phyloP scores from a whole-genome alignment of 64 coral and sea anemone species.

The Anthopleura sola region DNA sequence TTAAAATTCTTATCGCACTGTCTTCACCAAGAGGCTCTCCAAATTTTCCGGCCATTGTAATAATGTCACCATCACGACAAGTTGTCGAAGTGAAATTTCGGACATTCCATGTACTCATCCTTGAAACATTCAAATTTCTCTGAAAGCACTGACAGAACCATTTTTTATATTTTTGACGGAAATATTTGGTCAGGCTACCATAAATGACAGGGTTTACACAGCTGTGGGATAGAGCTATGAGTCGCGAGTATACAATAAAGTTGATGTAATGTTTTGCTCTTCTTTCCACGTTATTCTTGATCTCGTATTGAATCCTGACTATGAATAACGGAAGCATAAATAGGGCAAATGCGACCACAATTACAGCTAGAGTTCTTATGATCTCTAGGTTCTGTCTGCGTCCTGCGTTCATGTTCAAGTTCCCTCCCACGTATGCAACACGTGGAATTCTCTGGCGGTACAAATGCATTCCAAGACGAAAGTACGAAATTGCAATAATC shows the following conservation, averaged over 20 bases:
- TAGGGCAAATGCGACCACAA: background rate
- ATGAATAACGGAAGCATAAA: background rate
- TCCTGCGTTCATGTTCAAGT: background rate
- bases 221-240: background rate
- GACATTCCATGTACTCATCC: background rate
- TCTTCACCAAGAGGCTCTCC: background rate
- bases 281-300: background rate
- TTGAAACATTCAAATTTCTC: background rate
- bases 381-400: background rate
- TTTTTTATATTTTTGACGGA: background rate
- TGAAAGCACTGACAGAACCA: background rate
- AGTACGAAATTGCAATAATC: background rate
- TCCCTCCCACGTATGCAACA: background rate
- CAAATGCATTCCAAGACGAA: background rate
- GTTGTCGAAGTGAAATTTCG: background rate
- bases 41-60: background rate
- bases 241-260: background rate
- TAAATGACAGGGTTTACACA: constrained; percentile 2
- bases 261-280: background rate
- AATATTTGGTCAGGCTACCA: background rate
- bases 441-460: background rate
- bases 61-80: background rate
- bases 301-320: background rate
- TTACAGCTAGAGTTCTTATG: background rate
- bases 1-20: background rate